phyloP scores from a whole-genome alignment of 1,140 invertebrate species.

The Pectinophora gossypiella region DNA sequence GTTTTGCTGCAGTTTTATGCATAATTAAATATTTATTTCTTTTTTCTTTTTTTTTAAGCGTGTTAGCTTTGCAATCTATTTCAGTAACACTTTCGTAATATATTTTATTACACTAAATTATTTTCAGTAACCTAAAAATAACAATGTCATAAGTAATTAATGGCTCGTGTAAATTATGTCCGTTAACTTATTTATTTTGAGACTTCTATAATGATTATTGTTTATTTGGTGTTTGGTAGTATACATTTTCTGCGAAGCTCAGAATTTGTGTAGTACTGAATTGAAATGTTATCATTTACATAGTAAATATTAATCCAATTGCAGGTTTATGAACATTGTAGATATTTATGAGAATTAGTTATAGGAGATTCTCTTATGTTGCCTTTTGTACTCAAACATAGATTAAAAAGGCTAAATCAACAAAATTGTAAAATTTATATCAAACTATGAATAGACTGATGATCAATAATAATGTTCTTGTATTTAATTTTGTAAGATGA shows the following conservation, averaged over 20 bases:
- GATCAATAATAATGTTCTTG: constrained; percentile 74
- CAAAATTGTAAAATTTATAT: constrained; percentile 74
- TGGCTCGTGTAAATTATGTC: too few species aligned
- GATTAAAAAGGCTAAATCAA: constrained; percentile 68
- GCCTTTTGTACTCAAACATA: constrained; percentile 58
- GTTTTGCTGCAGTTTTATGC: too few species aligned
- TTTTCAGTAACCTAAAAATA: too few species aligned
- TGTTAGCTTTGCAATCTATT: too few species aligned
- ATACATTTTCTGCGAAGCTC: background rate
- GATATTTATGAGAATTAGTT: constrained; percentile 56
- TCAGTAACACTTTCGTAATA: too few species aligned
- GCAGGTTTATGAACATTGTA: constrained; percentile 44
- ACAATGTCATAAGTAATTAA: too few species aligned
- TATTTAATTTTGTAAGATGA: constrained; percentile 75
- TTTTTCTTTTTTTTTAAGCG: too few species aligned
- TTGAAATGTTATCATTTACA: background rate
- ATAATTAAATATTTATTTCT: too few species aligned
- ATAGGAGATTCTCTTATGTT: constrained; percentile 56
- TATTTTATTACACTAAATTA: too few species aligned
- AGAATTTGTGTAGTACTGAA: background rate
- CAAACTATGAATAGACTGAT: constrained; percentile 74
- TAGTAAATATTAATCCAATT: constrained; percentile 54
- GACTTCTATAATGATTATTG: constrained; percentile 16
- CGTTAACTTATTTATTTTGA: constrained; percentile 71
- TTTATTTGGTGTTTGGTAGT: background rate